phyloP scores from a whole-genome alignment of 2,888 invertebrate species.

The Nomada hirtipes region DNA sequence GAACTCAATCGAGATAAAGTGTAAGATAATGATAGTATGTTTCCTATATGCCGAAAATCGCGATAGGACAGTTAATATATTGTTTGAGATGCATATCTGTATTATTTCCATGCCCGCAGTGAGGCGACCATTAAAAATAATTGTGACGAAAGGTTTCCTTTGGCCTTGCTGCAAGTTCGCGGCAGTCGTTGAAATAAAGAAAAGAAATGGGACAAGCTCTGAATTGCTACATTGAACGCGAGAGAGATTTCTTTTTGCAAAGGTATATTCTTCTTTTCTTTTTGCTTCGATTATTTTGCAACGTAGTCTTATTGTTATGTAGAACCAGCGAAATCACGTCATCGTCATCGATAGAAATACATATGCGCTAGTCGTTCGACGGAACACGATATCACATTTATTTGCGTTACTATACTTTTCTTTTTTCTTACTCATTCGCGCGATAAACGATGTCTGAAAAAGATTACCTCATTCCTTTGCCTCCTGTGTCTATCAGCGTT shows the following conservation, averaged over 20 bases:
- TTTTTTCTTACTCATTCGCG: constrained; percentile 10
- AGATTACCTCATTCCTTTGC: constrained; percentile 27
- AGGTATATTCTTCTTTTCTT: neutral
- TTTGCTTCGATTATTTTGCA: constrained; percentile 6
- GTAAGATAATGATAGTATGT: constrained; percentile 25
- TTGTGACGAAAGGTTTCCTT: constrained; percentile 2
- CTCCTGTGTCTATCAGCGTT: constrained; percentile 16
- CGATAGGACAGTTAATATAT: neutral
- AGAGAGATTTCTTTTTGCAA: neutral
- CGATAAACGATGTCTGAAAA: constrained; percentile 50
- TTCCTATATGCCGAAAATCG: neutral
- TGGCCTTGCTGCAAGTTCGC: neutral
- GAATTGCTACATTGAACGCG: neutral
- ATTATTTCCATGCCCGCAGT: neutral
- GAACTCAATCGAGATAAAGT: constrained; percentile 58
- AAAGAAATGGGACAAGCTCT: neutral
- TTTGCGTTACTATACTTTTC: constrained; percentile 20
- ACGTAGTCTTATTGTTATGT: constrained; percentile 24
- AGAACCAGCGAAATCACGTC: constrained; percentile 31
- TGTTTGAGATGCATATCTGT: constrained; percentile 3
- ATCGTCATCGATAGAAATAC: constrained; percentile 66
- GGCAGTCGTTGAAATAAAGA: neutral
- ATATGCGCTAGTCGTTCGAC: constrained; percentile 10
- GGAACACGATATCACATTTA: constrained; percentile 47
- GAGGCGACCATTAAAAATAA: constrained; percentile 35